Evolutionary conservation across 1,140 invertebrate species (phyloP).

Genomic region (Uloborus diversus): DNA sequence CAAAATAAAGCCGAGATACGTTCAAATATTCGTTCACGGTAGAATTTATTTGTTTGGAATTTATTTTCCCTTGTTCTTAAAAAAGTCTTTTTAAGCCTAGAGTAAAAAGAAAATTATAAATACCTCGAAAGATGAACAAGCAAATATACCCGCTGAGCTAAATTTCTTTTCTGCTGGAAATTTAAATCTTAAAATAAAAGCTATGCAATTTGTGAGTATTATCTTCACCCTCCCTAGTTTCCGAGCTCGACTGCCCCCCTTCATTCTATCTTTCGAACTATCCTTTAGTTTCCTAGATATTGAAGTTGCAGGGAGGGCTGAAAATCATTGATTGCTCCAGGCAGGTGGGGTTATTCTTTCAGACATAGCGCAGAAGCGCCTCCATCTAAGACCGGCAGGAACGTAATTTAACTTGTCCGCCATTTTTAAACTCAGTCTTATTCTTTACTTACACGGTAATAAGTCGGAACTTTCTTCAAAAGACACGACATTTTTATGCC

Average conservation of each 20-base stretch:
- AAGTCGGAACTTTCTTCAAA: too few relatives aligned
- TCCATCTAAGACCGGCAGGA: too few relatives aligned
- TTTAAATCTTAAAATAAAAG: conserved; percentile 51
- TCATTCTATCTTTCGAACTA: not conserved
- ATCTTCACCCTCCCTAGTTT: not conserved
- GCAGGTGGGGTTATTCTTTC: conserved; percentile 27
- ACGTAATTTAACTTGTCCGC: too few relatives aligned
- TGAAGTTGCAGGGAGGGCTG: conserved; percentile 9
- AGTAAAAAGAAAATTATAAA: conserved; percentile 8
- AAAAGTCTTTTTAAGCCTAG: not conserved
- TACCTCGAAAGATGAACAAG: not conserved
- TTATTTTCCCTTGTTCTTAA: not conserved
- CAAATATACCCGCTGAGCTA: not conserved
- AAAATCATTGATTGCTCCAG: conserved; percentile 44
- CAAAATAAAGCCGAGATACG: conserved; percentile 16
- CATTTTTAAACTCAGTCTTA: too few relatives aligned
- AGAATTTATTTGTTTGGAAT: conserved; percentile 30
- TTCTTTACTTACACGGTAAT: too few relatives aligned
- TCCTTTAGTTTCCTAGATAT: conserved; percentile 6
- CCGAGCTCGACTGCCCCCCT: not conserved
- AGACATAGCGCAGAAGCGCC: conserved; percentile 33
- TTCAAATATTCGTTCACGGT: conserved; percentile 31
- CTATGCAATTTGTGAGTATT: conserved; percentile 44
- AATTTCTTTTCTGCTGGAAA: not conserved
- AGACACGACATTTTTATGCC: too few relatives aligned